A percentile compares a stretch with the other conserved stretches of the same genome.
phyloP scores from a whole-genome alignment of 2,113 vertebrate species.

The Eulemur rufifrons region DNA sequence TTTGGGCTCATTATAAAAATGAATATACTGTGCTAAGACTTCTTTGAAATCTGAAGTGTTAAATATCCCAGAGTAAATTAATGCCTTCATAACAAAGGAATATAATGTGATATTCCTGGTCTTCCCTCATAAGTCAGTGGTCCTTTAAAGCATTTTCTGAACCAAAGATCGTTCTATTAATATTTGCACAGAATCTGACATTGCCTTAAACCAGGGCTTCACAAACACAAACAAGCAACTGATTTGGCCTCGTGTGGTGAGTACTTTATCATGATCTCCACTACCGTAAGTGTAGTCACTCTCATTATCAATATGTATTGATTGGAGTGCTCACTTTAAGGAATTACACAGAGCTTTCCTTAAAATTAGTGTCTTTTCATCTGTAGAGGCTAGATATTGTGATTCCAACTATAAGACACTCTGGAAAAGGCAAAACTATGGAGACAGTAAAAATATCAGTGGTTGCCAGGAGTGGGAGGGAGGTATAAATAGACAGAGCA shows the following conservation, averaged over 20 bases:
- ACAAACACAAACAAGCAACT: not conserved
- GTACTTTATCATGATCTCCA: not conserved
- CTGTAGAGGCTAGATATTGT: not conserved
- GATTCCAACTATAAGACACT: not conserved
- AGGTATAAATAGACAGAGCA: not conserved
- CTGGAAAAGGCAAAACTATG: not conserved
- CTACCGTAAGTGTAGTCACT: not conserved
- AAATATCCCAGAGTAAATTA: not conserved
- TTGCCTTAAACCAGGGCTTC: not conserved
- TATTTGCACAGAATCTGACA: not conserved
- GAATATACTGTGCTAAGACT: not conserved
- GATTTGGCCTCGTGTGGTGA: not conserved
- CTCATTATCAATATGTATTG: not conserved
- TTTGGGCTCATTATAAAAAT: not conserved
- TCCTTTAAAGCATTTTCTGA: conserved; percentile 8
- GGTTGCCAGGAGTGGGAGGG: too few species aligned
- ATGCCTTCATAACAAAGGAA: not conserved
- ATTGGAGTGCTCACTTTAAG: not conserved
- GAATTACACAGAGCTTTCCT: not conserved
- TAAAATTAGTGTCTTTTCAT: not conserved
- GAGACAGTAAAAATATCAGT: too few species aligned
- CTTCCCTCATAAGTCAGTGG: not conserved
- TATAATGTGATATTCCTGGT: not conserved
- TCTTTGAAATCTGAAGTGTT: not conserved
- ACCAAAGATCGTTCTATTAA: not conserved